phyloP scores from a whole-genome alignment of 2,797 vertebrate species.

The Sebastes kiyomatsui region DNA sequence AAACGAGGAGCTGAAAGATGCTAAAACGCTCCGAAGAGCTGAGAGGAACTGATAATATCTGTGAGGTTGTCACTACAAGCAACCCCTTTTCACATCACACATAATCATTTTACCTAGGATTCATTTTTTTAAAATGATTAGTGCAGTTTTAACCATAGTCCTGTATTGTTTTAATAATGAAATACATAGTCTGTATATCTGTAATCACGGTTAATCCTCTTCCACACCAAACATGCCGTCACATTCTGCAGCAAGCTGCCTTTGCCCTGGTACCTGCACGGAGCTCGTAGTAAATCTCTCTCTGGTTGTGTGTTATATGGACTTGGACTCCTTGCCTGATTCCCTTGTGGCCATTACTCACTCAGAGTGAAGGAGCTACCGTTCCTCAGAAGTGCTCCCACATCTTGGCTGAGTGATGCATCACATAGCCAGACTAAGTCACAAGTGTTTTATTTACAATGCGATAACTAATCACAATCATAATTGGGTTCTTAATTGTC shows the following conservation, averaged over 20 bases:
- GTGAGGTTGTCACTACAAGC: background rate
- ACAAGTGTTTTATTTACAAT: slow-evolving; percentile 6
- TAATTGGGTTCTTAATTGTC: slow-evolving; percentile 21
- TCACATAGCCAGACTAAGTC: background rate
- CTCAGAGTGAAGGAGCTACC: slow-evolving; percentile 45
- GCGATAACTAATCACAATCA: slow-evolving; percentile 12
- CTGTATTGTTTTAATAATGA: background rate
- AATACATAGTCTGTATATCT: background rate
- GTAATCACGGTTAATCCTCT: background rate
- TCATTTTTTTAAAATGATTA: background rate
- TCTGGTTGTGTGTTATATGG: slow-evolving; percentile 39
- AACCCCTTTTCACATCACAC: background rate
- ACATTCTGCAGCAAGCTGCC: slow-evolving; percentile 1
- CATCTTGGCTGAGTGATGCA: slow-evolving; percentile 31
- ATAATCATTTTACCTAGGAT: background rate
- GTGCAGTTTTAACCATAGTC: background rate
- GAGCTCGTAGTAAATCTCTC: slow-evolving; percentile 42
- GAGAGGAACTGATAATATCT: background rate
- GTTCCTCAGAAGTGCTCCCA: slow-evolving; percentile 13
- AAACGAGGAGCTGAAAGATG: background rate
- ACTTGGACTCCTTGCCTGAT: slow-evolving; percentile 32
- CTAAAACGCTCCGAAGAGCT: background rate
- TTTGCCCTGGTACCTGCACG: slow-evolving; percentile 27
- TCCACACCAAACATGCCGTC: background rate
- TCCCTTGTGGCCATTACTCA: slow-evolving; percentile 48